Evolutionary conservation across 2,888 invertebrate genomes (phyloP), one percentile per base, ranked within the genome.

Genomic region (Crocallis elinguaria): DNA sequence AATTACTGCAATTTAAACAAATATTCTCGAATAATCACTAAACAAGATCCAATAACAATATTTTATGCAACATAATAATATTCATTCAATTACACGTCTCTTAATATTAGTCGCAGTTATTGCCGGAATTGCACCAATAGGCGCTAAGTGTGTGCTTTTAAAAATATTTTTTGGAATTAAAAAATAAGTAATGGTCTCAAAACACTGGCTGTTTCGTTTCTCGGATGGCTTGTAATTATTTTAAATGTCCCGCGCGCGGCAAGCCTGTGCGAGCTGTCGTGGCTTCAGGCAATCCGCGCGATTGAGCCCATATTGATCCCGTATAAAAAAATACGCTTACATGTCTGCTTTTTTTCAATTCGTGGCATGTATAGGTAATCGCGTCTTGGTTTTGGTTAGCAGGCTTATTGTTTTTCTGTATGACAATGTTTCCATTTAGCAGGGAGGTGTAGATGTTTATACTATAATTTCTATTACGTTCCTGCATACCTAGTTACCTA

Each of bases 191-290:
- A 90, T 91, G 91, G 84, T 86, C 88, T 86, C 84, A 90, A 90
- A 90, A 89, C 82, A 89, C 90, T 83, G 86, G 88, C 88, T 90
- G 87, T 88, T 88, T 85, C 83, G 81, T 84, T 86, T 86, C 84
- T 84, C 78, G 76, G 83, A 86, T 86, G 89, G 90, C 91, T 92
- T 92, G 90, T 92, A 92, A 92, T 92, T 92, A 92, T 92, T 92
- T 91, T 91, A 91, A 92, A 92, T 91, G 90, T 92, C 88, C 90
- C 90, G 92, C 88, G 73, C 71, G 78, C 75, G 81, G 64, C 68
- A 58, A 46, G 52, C 57, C 63, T 65, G 69, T 71, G 71, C 68
- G 29, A 42, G 16, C 48, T 66, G 70, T 63, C 71, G 69, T 58
- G 65, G 82, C 88, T 83, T 66, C 73, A 61, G 88, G 88, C 87